Evolutionary conservation across 1,140 invertebrate species (phyloP), one percentile per base, ranked within the genome.

Genomic region (Anoplolepis gracilipes): DNA sequence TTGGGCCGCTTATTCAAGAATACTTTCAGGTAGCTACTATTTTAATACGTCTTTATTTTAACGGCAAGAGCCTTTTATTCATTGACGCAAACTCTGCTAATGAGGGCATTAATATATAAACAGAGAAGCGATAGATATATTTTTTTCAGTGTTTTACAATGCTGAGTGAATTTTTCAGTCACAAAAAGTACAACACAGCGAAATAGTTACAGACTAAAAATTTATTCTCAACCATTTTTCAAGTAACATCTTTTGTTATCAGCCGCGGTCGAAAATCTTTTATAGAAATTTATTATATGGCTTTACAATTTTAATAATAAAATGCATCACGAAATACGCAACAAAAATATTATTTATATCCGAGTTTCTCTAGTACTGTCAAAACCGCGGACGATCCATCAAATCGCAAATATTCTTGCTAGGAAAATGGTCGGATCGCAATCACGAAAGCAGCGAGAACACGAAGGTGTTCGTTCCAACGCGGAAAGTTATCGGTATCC

Each of bases 401-500:
- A 82, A 55, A 61, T 61, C 53, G 57, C 78, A 55, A 72, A 73
- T 82, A 42, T 73, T 82, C 78, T 59, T 36, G 78, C 49, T 46
- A 55, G 67, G 67, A 72, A 73, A 82, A 82, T 73, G 53, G 78
- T 55, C 67, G 78, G n/a, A 33, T 73, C 78, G 53, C 53, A 73
- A 72, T 82, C 67, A 73, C 77, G 84, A 81, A 79, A 78, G 67
- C 33, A 49, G 55, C n/a, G 6, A 13, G 57, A 42, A 25, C 46
- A 42, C 30, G 77, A 64, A 61, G 79, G 77, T n/a, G n/a, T 49
- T 70, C 65, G 78, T 81, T 72, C 19, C 78, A 42, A 22, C 65
- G 49, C 49, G 78, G 53, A 82, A 82, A 82, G 78, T 82, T 82
- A 82, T 82, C 78, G 78, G 67, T 82, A 82, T 82, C 78, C 73